Conservation (phyloP, 1,140 invertebrate species). For the Leptonema lineaticorne region DNA sequence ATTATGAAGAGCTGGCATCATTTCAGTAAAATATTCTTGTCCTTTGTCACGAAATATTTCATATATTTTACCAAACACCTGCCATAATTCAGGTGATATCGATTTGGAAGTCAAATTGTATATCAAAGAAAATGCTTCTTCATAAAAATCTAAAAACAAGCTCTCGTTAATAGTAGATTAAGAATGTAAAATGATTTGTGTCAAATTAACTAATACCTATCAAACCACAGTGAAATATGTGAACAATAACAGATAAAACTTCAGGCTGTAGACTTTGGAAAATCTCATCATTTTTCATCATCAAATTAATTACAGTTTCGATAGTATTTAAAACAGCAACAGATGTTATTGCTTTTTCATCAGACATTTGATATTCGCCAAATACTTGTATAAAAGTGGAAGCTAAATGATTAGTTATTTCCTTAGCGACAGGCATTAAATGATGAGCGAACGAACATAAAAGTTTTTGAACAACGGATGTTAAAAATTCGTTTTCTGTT, state of each 20-base stretch:
- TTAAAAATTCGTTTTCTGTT: constrained; percentile 97
- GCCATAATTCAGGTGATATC: constrained; percentile 95
- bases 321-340: constrained; percentile 97
- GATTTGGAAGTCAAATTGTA: constrained; percentile 87
- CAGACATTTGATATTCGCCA: constrained; percentile 83
- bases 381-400: constrained; percentile 86
- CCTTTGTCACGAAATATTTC: constrained; percentile 91
- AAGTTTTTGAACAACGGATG: constrained; percentile 93
- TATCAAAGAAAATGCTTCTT: constrained; percentile 91
- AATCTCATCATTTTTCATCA: constrained; percentile 90
- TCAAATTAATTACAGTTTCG: constrained; percentile 90
- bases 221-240: constrained; percentile 83
- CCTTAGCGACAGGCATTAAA: constrained; percentile 88
- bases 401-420: constrained; percentile 93
- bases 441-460: constrained; percentile 91
- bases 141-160: constrained; percentile 81
- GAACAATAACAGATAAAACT: constrained; percentile 87
- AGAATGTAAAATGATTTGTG: background rate
- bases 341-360: constrained; percentile 96
- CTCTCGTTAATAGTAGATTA: background rate
- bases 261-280: constrained; percentile 89
- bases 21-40: constrained; percentile 96
- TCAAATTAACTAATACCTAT: constrained; percentile 41
- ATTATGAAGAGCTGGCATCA: constrained; percentile 98
- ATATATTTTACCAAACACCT: constrained; percentile 78